Conservation (phyloP, 2,113 vertebrate genomes). For the chimpanzee (Pan troglodytes) region DNA sequence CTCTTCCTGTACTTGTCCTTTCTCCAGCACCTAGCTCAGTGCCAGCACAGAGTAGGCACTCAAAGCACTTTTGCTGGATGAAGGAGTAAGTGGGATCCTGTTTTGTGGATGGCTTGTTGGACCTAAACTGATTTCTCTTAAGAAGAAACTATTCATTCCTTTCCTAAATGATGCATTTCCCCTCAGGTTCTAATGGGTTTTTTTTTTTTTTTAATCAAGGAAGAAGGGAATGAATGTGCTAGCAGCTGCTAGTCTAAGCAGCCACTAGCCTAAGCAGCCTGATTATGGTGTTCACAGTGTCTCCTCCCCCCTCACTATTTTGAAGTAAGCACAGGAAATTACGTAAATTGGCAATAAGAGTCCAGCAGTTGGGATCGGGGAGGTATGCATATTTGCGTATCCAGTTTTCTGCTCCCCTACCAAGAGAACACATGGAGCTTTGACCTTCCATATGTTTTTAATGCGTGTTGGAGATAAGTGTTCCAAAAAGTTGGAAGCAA, state of each 20-base stretch:
- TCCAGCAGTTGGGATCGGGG: background rate
- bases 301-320: constrained; percentile 24
- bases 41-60: background rate
- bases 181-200: background rate
- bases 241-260: constrained; percentile 17
- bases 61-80: background rate
- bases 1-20: background rate
- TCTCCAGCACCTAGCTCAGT: background rate
- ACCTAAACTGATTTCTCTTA: background rate
- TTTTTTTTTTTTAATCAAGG: constrained; percentile 7
- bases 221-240: background rate
- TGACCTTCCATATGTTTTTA: constrained; percentile 69
- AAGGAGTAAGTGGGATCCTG: background rate
- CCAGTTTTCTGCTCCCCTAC: constrained; percentile 58
- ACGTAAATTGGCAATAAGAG: constrained; percentile 41
- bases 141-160: constrained; percentile 40
- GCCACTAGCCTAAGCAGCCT: background rate
- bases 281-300: background rate
- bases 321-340: constrained; percentile 64
- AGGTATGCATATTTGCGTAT: constrained; percentile 50
- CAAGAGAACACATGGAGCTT: constrained; percentile 53
- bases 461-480: constrained; percentile 41
- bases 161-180: background rate
- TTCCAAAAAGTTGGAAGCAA: constrained; percentile 68
- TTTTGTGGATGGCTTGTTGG: background rate